phyloP scores from a whole-genome alignment of 2,797 vertebrate species.

The Myotis pilosus region DNA sequence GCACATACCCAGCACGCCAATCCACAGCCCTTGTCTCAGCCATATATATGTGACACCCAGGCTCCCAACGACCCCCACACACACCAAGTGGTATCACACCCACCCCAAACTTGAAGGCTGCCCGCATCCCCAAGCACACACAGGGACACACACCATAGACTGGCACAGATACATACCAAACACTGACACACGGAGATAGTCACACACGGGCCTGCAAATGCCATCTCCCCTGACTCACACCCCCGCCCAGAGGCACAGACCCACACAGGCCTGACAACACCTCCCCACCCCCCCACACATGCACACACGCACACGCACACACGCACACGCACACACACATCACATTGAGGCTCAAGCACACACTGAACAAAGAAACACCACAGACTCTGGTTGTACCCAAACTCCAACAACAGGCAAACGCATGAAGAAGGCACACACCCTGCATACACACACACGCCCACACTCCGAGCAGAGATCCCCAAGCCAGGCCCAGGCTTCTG shows the following conservation, averaged over 20 bases:
- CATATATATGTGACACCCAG: too few relatives aligned
- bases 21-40: neutral
- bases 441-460: neutral
- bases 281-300: neutral
- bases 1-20: neutral
- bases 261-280: neutral
- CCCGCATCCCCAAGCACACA: neutral
- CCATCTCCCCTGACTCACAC: neutral
- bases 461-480: conserved; percentile 35
- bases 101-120: neutral
- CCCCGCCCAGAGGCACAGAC: neutral
- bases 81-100: neutral
- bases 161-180: neutral
- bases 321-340: neutral
- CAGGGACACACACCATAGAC: neutral
- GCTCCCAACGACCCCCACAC: neutral
- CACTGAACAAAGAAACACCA: neutral
- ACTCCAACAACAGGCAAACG: neutral
- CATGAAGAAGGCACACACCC: neutral
- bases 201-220: neutral
- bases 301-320: neutral
- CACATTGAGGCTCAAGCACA: neutral
- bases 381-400: neutral
- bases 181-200: neutral
- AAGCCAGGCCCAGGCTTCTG: conserved; percentile 49